These are phyloP conservation scores for Drosophila chauvacae DNA, from an alignment of 1,140 invertebrate species.

Conservation along the genomic window DNA sequence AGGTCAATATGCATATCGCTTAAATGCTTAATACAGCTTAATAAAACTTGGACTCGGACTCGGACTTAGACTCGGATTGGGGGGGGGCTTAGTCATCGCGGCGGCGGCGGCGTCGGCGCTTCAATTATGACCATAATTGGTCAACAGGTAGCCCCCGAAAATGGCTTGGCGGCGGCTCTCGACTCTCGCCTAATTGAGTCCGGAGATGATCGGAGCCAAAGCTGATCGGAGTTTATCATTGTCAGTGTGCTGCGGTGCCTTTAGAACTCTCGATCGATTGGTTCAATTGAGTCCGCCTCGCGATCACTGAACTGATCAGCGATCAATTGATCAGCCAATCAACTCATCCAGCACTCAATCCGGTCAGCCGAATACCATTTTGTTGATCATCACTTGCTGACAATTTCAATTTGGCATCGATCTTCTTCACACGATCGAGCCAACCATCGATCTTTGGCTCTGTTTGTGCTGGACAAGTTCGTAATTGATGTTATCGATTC, in stretches of 20 bases:
- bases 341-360: background rate
- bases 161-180: constrained; percentile 41
- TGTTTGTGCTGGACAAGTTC: background rate
- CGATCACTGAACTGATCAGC: constrained; percentile 15
- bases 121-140: constrained; percentile 82
- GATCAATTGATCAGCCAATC: constrained; percentile 4
- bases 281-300: constrained; percentile 13
- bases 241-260: constrained; percentile 42
- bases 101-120: constrained; percentile 53
- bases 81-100: constrained; percentile 40
- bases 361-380: constrained; percentile 19
- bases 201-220: constrained; percentile 25
- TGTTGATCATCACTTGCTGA: constrained; percentile 38
- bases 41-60: constrained; percentile 43
- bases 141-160: constrained; percentile 76
- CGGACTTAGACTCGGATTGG: constrained; percentile 3
- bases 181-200: constrained; percentile 36
- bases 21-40: constrained; percentile 65
- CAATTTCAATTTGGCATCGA: constrained; percentile 48
- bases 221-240: constrained; percentile 47
- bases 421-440: constrained; percentile 43
- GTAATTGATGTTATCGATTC: background rate
- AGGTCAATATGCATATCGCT: constrained; percentile 77
- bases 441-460: constrained; percentile 7
- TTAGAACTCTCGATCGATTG: constrained; percentile 26